phyloP scores from a whole-genome alignment of 1,140 invertebrate species.

The Popillia japonica region DNA sequence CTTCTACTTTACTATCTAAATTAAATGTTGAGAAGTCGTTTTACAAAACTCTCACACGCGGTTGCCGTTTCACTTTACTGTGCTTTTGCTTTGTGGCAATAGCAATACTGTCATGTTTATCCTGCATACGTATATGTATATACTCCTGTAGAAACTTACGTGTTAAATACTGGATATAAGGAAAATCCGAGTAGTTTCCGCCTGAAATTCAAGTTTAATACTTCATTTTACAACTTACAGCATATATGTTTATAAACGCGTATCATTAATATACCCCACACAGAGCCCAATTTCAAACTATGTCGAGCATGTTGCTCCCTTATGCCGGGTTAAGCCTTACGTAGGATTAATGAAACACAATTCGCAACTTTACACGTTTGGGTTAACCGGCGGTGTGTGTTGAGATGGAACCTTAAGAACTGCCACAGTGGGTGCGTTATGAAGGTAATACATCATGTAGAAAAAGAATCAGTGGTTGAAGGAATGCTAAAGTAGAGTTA shows the following conservation, averaged over 20 bases:
- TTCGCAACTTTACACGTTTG: slow-evolving; percentile 23
- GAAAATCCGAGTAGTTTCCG: slow-evolving; percentile 72
- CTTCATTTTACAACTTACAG: slow-evolving; percentile 37
- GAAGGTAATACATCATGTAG: not conserved
- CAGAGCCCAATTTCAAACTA: slow-evolving; percentile 22
- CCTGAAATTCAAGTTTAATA: slow-evolving; percentile 62
- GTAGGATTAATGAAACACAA: slow-evolving; percentile 21
- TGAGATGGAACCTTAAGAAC: not conserved
- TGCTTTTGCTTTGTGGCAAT: not conserved
- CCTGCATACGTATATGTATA: slow-evolving; percentile 1
- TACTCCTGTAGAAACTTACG: slow-evolving; percentile 64
- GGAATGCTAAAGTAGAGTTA: too few relatives aligned
- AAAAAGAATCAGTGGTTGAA: too few relatives aligned
- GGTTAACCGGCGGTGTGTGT: slow-evolving; percentile 9
- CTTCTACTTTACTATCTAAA: not conserved
- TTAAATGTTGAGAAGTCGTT: not conserved
- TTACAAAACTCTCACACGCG: not conserved
- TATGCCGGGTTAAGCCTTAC: slow-evolving; percentile 11
- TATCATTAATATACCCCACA: slow-evolving; percentile 20
- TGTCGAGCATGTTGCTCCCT: not conserved
- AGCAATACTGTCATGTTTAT: not conserved
- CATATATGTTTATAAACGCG: not conserved
- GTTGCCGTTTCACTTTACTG: not conserved
- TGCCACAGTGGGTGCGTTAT: not conserved
- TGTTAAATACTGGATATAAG: slow-evolving; percentile 73